Percentiles rank a stretch among this genome's conserved stretches.
phyloP scores from a whole-genome alignment of 2,113 vertebrate species.

The Eretmochelys imbricata region DNA sequence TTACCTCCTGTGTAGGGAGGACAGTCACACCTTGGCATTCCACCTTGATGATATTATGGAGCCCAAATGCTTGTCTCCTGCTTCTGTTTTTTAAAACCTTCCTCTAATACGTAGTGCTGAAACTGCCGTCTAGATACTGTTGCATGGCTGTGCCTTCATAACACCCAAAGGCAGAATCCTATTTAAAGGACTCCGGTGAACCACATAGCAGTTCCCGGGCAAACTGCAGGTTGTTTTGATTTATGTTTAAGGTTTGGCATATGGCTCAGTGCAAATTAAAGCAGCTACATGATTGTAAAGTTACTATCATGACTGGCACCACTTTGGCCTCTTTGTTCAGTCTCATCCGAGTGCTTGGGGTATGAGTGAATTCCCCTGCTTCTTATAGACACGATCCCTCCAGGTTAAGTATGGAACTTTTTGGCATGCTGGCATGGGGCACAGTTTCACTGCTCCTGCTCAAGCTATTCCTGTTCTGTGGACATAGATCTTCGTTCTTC shows the following conservation, averaged over 20 bases:
- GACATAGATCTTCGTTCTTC: not conserved
- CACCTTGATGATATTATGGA: not conserved
- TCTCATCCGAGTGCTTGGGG: not conserved
- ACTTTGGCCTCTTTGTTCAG: accelerated
- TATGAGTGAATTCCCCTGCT: not conserved
- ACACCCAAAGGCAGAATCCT: constrained; percentile 25
- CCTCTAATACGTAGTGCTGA: constrained; percentile 4
- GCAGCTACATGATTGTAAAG: not conserved
- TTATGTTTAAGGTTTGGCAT: constrained; percentile 8
- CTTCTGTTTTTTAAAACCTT: constrained; percentile 23
- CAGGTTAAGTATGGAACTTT: not conserved
- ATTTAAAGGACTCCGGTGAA: constrained; percentile 9
- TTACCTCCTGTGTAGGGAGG: not conserved
- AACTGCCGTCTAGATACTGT: constrained; percentile 26
- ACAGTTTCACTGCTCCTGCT: not conserved
- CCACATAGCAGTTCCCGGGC: not conserved
- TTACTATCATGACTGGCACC: not conserved
- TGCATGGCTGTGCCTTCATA: constrained; percentile 1
- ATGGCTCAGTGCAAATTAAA: not conserved
- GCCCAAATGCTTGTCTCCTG: not conserved
- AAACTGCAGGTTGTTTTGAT: constrained; percentile 39
- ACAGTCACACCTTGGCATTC: not conserved
- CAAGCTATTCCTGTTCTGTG: not conserved
- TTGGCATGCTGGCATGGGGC: not conserved
- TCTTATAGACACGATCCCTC: not conserved